Base-by-base conservation (phyloP, 2,888 invertebrate genomes). In the Drosophila kuntzei region DNA sequence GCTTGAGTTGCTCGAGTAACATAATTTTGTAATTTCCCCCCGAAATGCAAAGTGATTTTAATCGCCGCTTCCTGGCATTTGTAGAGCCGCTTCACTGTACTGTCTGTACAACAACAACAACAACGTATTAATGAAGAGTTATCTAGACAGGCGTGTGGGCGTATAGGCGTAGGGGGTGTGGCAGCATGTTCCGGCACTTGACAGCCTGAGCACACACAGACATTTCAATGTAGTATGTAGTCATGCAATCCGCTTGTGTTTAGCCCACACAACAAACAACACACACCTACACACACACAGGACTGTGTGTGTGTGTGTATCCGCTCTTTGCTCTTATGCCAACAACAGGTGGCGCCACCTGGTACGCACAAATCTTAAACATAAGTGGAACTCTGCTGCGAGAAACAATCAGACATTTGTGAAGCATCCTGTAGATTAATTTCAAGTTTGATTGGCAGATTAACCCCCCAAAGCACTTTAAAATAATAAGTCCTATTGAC, bases 21-120 rank as follows among this genome's bases (percentile, higher is more conserved):
- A 81, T 80, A 77, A 86, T 88, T 88, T 83, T 64, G 78, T 83
- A 78, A 84, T 89, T 85, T 87, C 58, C 70, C 55, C 55, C 64
- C 69, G 65, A 68, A 82, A 80, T 72, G 74, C 71, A 80, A 84
- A 89, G 75, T 78, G 88, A 87, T 84, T 90, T 90, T 82, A 89
- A 89, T 88, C 84, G 79, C 55, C 43, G 71, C 72, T 90, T 80
- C 79, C 80, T 75, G 75, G 49, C 69, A 68, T 53, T 74, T 59
- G 16, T 16, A 34, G 41, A 59, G 63, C 29, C 47, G 53, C 59
- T 20, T 34, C 57, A 47, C 44, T 46, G 46, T 59, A 44, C 50
- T 72, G 67, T 66, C 43, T 65, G 44, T 55, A 43, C 32, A 47
- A 37, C 20, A 29, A 8, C 44, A 71, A 37, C 36, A 58, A 27